Percentiles rank a stretch among this genome's conserved stretches.
Conservation (phyloP, 2,113 vertebrate genomes). For the Gila orcuttii region DNA sequence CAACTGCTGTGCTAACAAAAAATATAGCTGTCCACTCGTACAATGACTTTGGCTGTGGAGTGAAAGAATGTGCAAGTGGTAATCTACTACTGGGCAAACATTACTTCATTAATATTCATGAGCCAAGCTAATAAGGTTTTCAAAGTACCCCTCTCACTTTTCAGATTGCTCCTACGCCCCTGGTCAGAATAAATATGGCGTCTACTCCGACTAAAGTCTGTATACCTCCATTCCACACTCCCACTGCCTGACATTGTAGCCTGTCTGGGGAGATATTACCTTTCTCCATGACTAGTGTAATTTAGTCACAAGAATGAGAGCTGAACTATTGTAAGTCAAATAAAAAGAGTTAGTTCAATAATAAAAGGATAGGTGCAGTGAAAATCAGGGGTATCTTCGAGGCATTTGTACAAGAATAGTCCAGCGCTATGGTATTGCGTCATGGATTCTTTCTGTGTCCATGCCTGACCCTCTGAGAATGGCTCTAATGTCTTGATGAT, state of each 20-base stretch:
- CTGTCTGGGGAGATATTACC: not conserved
- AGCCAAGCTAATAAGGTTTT: conserved; percentile 30
- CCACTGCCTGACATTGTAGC: conserved; percentile 1
- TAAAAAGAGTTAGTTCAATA: not conserved
- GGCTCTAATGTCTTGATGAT: conserved; percentile 75
- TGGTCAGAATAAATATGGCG: conserved; percentile 1
- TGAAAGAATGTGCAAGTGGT: not conserved
- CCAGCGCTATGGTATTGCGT: not conserved
- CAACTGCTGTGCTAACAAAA: not conserved
- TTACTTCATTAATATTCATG: conserved; percentile 20
- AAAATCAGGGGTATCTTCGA: not conserved
- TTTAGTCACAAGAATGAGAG: conserved; percentile 14
- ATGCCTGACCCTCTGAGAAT: conserved; percentile 56
- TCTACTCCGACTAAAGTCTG: not conserved
- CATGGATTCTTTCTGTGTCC: conserved; percentile 16
- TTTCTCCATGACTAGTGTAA: not conserved
- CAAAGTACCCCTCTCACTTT: not conserved
- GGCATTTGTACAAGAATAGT: not conserved
- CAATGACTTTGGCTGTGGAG: not conserved
- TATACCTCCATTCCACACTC: not conserved
- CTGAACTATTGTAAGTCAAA: conserved; percentile 12
- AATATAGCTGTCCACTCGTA: not conserved
- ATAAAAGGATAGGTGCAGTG: not conserved
- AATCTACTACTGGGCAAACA: conserved; percentile 22
- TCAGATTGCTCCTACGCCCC: not conserved